A percentile compares a stretch with the other conserved stretches of the same genome.
These are phyloP conservation scores for Meteorus cinctellus DNA, from an alignment of 2,888 invertebrate genomes.

Conservation along the genomic window DNA sequence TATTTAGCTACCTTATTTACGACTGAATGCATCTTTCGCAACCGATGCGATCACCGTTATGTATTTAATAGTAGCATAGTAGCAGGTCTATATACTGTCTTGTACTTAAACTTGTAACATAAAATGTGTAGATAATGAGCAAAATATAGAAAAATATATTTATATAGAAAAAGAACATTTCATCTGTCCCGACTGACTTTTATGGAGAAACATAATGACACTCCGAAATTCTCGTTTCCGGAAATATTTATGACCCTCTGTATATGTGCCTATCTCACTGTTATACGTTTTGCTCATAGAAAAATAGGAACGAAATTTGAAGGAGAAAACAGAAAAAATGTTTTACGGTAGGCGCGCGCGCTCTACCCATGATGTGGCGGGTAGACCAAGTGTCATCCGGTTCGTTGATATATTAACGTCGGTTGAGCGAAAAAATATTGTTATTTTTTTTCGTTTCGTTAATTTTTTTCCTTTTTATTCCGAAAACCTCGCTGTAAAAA, in stretches of 20 bases:
- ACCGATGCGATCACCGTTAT: slow-evolving; percentile 31
- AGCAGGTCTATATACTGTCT: slow-evolving; percentile 26
- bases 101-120: not conserved
- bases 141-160: slow-evolving; percentile 34
- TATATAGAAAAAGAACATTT: slow-evolving; percentile 48
- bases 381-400: slow-evolving; percentile 19
- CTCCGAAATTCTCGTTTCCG: slow-evolving; percentile 38
- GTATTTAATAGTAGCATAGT: slow-evolving; percentile 37
- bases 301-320: not conserved
- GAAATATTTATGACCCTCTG: slow-evolving; percentile 30
- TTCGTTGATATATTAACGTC: slow-evolving; percentile 21
- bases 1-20: not conserved
- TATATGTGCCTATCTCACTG: not conserved
- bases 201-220: slow-evolving; percentile 21
- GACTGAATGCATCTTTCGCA: not conserved
- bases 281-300: not conserved
- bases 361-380: not conserved
- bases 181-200: slow-evolving; percentile 13
- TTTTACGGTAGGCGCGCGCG: slow-evolving; percentile 5
- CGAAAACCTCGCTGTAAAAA: slow-evolving; percentile 3
- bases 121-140: not conserved
- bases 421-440: not conserved
- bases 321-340: not conserved
- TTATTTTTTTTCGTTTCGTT: too few relatives aligned
- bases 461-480: not conserved